Evolutionary conservation across 2,113 vertebrate genomes (phyloP).

Genomic region (Epinephelus fuscoguttatus): DNA sequence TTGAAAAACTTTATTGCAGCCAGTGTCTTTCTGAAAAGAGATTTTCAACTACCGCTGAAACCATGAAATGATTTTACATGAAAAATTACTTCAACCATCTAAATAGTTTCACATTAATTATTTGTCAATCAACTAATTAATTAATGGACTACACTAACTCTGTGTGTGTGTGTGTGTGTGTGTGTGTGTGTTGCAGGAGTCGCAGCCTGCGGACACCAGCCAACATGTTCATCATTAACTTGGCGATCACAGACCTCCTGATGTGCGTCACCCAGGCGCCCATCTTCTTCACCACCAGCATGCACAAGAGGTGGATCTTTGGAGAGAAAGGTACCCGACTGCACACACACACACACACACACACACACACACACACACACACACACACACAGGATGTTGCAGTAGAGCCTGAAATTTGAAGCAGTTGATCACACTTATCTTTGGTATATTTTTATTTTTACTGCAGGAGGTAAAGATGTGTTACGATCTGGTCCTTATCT

Average conservation of each 20-base stretch:
- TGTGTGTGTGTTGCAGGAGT: constrained; percentile 83
- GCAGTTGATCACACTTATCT: too few species aligned
- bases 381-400: not conserved
- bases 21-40: too few species aligned
- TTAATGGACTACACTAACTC: not conserved
- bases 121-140: not conserved
- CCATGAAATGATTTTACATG: not conserved
- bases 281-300: constrained; percentile 91
- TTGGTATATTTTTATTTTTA: too few species aligned
- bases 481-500: too few species aligned
- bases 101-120: not conserved
- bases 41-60: too few species aligned
- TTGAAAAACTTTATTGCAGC: too few species aligned
- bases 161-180: constrained; percentile 33
- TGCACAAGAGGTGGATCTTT: constrained; percentile 93
- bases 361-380: not conserved
- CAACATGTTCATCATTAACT: constrained; percentile 91
- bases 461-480: too few species aligned
- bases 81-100: not conserved
- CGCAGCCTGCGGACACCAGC: constrained; percentile 88
- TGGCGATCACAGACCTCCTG: constrained; percentile 91
- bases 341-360: not conserved
- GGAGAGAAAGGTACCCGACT: constrained; percentile 88
- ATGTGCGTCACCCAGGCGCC: constrained; percentile 93
- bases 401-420: not conserved